phyloP scores from a whole-genome alignment of 2,113 vertebrate species.

The Barnardius zonarius region DNA sequence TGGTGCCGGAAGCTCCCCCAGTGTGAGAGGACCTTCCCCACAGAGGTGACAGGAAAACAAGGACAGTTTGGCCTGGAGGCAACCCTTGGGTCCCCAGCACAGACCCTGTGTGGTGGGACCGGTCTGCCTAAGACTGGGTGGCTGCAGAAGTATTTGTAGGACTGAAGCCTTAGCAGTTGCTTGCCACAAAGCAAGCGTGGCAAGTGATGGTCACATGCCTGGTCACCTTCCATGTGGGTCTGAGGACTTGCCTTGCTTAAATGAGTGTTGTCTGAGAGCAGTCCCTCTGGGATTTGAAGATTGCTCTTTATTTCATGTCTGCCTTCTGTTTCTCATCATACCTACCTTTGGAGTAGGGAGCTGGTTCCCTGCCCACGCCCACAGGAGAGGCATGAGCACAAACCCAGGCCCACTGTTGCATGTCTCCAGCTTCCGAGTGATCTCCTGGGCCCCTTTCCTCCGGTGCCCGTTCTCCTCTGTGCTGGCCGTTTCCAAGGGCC shows the following conservation, averaged over 20 bases:
- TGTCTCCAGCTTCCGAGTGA: neutral
- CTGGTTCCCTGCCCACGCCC: neutral
- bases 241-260: neutral
- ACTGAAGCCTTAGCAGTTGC: neutral
- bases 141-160: neutral
- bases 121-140: neutral
- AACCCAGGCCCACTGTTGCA: neutral
- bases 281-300: neutral
- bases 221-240: neutral
- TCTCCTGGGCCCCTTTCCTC: neutral
- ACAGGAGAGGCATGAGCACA: fast-evolving
- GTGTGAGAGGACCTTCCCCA: neutral
- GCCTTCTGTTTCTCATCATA: neutral
- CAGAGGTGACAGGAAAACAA: neutral
- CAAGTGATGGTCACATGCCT: neutral
- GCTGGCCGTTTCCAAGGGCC: neutral
- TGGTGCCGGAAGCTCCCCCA: neutral
- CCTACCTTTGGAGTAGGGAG: neutral
- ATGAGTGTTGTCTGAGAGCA: neutral
- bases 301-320: neutral
- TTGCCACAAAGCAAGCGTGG: neutral
- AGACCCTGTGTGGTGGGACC: neutral
- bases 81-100: too few relatives aligned
- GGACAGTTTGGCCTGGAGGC: neutral
- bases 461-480: fast-evolving